These are phyloP conservation scores for Clarias gariepinus DNA, from an alignment of 2,113 vertebrate genomes.

Conservation along the genomic window DNA sequence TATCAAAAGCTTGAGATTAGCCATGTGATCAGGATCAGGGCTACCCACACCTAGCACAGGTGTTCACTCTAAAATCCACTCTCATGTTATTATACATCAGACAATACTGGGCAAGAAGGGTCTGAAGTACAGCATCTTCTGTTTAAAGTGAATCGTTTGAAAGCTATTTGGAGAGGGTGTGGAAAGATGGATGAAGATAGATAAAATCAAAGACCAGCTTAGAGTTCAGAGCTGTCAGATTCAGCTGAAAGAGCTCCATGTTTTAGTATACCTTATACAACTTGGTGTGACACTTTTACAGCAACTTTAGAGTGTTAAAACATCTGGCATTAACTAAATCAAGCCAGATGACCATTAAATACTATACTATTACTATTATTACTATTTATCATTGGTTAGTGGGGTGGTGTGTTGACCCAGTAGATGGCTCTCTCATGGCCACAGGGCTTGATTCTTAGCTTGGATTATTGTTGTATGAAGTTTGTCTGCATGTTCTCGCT, in stretches of 20 bases:
- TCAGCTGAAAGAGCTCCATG: neutral
- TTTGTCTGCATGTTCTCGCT: neutral
- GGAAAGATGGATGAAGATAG: slow-evolving; percentile 16
- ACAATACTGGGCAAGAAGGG: slow-evolving; percentile 33
- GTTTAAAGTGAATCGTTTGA: slow-evolving; percentile 42
- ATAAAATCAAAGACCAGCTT: slow-evolving; percentile 31
- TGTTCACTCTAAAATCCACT: slow-evolving; percentile 48
- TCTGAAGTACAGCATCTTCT: slow-evolving; percentile 21
- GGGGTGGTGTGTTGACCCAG: neutral
- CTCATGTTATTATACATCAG: slow-evolving; percentile 17
- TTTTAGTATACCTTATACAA: neutral
- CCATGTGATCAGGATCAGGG: slow-evolving; percentile 49
- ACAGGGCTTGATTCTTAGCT: neutral
- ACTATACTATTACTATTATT: neutral
- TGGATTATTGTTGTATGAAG: neutral
- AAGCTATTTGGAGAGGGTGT: slow-evolving; percentile 24
- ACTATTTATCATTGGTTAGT: neutral
- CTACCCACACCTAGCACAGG: slow-evolving; percentile 56
- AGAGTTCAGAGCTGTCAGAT: neutral
- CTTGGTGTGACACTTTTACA: neutral
- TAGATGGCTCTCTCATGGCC: neutral
- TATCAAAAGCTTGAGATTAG: slow-evolving; percentile 41
- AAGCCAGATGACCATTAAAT: neutral
- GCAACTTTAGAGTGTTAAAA: neutral
- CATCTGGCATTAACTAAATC: neutral